Evolutionary conservation across 2,113 vertebrate species (phyloP).

Genomic region (Merops nubicus): DNA sequence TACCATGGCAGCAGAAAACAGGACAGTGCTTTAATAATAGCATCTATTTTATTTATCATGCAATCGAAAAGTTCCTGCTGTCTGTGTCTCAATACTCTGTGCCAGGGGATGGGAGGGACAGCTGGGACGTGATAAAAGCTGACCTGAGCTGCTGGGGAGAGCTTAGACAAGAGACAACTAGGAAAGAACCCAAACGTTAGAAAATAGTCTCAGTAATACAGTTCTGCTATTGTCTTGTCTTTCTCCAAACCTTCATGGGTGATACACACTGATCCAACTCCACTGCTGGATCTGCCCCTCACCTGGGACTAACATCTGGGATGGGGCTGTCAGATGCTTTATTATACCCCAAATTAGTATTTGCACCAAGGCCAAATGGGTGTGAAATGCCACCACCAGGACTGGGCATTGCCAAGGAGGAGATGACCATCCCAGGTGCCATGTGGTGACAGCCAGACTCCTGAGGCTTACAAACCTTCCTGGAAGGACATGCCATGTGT

Average conservation of each 20-base stretch:
- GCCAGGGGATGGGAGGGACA: conserved; percentile 26
- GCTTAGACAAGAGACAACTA: neutral
- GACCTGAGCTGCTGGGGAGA: conserved; percentile 20
- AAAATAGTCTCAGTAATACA: neutral
- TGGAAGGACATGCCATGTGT: neutral
- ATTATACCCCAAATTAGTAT: rapidly evolving
- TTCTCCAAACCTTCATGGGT: neutral
- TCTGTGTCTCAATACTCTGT: neutral
- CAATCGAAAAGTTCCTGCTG: neutral
- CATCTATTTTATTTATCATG: conserved; percentile 45
- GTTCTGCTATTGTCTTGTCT: neutral
- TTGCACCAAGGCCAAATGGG: neutral
- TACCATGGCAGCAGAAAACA: conserved; percentile 30
- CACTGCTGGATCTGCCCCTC: neutral
- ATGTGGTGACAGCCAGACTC: rapidly evolving
- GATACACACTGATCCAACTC: neutral
- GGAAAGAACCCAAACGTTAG: neutral
- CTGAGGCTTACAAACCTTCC: neutral
- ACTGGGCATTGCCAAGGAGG: neutral
- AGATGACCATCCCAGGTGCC: rapidly evolving
- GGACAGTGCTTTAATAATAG: conserved; percentile 26
- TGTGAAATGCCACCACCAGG: rapidly evolving
- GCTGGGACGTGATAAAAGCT: conserved; percentile 12
- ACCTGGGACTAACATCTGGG: neutral
- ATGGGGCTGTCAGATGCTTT: neutral